A percentile compares a stretch with the other conserved stretches of the same genome.
These are phyloP conservation scores for Microcebus jonahi DNA, from an alignment of 2,113 vertebrate genomes.

Conservation along the genomic window DNA sequence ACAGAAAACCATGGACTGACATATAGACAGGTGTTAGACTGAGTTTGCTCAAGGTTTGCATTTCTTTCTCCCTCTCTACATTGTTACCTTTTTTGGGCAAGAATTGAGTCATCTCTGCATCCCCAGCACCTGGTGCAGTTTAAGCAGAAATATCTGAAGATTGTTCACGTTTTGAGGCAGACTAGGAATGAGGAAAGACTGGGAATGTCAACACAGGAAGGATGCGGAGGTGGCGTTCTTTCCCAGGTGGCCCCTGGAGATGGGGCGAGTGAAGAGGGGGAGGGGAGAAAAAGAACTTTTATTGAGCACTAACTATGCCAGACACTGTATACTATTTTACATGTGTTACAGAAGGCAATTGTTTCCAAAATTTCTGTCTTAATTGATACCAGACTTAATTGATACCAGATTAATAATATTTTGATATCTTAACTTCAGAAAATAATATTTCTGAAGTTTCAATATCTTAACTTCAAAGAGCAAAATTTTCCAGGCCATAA, in stretches of 20 bases:
- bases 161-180: neutral
- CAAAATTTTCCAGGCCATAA: neutral
- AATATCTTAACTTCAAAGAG: conserved; percentile 28
- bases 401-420: neutral
- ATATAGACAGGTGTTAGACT: neutral
- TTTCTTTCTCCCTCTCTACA: neutral
- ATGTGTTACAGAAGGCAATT: neutral
- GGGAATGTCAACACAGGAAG: neutral
- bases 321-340: neutral
- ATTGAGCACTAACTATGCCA: neutral
- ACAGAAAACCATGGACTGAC: neutral
- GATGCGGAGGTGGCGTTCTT: neutral
- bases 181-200: neutral
- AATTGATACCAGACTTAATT: neutral
- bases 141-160: neutral
- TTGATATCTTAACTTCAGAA: neutral
- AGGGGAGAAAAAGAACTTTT: neutral
- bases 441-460: neutral
- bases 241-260: neutral
- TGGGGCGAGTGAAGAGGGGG: neutral
- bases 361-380: conserved; percentile 24
- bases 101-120: neutral
- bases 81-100: neutral
- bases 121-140: neutral
- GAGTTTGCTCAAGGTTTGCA: neutral